phyloP scores from a whole-genome alignment of 2,888 invertebrate genomes.

The Blastobasis lacticolella region DNA sequence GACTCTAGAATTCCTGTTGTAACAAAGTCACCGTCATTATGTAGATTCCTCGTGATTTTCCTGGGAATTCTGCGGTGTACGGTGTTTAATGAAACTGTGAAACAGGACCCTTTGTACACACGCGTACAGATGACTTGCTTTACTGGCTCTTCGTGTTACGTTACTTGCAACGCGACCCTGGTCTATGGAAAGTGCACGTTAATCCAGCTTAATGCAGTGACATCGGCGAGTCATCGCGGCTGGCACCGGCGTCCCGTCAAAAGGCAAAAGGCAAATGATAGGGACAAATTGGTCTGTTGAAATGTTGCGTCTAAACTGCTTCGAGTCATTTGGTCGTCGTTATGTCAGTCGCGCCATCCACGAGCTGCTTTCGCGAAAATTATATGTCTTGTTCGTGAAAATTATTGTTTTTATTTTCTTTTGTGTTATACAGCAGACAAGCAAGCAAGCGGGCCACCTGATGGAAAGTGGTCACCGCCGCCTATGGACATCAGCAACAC shows the following conservation, averaged over 20 bases:
- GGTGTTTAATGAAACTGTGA: constrained; percentile 31
- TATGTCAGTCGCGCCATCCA: background rate
- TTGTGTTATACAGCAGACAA: too few relatives aligned
- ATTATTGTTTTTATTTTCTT: too few relatives aligned
- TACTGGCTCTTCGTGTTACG: constrained; percentile 27
- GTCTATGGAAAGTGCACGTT: constrained; percentile 28
- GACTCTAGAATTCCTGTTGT: background rate
- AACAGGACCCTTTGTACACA: constrained; percentile 37
- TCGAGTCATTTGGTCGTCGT: background rate
- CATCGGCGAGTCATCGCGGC: too few relatives aligned
- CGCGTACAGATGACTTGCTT: constrained; percentile 59
- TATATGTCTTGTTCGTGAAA: too few relatives aligned
- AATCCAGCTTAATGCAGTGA: constrained; percentile 17
- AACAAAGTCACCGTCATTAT: background rate
- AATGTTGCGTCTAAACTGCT: background rate
- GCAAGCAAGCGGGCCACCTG: too few relatives aligned
- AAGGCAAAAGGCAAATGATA: too few relatives aligned
- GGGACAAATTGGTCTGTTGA: too few relatives aligned
- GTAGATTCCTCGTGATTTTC: constrained; percentile 8
- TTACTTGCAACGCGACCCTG: constrained; percentile 27
- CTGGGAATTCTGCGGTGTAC: constrained; percentile 8
- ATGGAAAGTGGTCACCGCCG: too few relatives aligned
- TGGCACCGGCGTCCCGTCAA: too few relatives aligned
- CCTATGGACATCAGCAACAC: too few relatives aligned
- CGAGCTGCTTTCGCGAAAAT: background rate